Percentiles rank a stretch among this genome's conserved stretches.
Evolutionary conservation across 2,113 vertebrate species (phyloP).

Genomic region (Mohoua ochrocephala): DNA sequence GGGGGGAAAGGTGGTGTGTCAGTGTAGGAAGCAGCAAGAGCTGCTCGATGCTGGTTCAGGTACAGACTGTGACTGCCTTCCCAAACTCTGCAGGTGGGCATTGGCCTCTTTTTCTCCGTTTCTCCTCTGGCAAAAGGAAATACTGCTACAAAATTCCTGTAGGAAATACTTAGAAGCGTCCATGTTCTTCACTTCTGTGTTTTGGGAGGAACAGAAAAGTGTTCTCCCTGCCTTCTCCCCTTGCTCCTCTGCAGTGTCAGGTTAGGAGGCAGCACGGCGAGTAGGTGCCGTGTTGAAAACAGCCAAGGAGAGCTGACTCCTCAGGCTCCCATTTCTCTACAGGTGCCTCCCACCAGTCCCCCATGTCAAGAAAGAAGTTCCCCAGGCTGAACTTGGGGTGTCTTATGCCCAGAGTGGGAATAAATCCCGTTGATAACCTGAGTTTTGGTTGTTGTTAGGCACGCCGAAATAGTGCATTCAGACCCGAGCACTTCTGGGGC

Average conservation of each 20-base stretch:
- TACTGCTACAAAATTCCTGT: not conserved
- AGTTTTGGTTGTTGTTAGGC: not conserved
- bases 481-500: not conserved
- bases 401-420: not conserved
- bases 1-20: not conserved
- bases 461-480: not conserved
- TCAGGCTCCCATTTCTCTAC: not conserved
- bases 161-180: not conserved
- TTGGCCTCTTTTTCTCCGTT: not conserved
- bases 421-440: not conserved
- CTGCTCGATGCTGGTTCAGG: not conserved
- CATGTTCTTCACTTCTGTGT: not conserved
- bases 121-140: not conserved
- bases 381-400: not conserved
- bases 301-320: not conserved
- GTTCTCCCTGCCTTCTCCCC: not conserved
- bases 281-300: not conserved
- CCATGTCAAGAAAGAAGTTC: not conserved
- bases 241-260: not conserved
- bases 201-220: not conserved
- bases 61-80: not conserved
- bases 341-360: rapidly evolving
- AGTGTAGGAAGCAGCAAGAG: not conserved
- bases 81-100: not conserved
- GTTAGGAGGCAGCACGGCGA: not conserved